A percentile compares a stretch with the other conserved stretches of the same genome.
phyloP scores from a whole-genome alignment of 2,888 invertebrate genomes.

The Dryadula phaetusa region DNA sequence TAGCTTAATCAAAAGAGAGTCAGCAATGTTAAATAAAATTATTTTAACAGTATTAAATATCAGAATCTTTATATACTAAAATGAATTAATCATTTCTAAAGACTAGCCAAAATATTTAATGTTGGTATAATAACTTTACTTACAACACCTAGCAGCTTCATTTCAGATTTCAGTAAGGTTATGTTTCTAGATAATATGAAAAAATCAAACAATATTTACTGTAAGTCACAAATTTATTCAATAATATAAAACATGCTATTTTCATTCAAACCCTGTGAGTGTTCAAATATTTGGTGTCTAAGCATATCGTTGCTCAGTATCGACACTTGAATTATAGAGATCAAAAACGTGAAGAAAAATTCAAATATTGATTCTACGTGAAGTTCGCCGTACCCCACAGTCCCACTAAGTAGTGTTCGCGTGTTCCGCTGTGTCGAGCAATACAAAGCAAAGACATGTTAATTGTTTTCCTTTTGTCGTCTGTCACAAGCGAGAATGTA shows the following conservation, averaged over 20 bases:
- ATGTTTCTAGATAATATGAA: no score
- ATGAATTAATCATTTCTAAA: no score
- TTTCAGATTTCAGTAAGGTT: no score
- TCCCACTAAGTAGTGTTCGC: slow-evolving; percentile 16
- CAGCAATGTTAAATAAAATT: no score
- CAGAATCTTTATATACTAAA: no score
- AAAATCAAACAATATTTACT: neutral
- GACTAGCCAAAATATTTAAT: no score
- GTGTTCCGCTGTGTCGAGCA: slow-evolving; percentile 31
- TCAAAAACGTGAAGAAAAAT: slow-evolving; percentile 31
- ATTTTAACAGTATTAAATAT: no score
- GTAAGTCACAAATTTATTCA: neutral
- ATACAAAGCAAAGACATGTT: slow-evolving; percentile 44
- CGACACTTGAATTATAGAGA: slow-evolving; percentile 26
- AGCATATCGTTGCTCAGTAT: slow-evolving; percentile 17
- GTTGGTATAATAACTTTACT: neutral
- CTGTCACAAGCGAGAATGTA: slow-evolving; percentile 9
- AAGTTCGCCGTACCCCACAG: slow-evolving; percentile 24
- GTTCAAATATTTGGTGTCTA: slow-evolving; percentile 2
- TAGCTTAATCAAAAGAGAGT: no score
- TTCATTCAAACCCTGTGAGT: neutral
- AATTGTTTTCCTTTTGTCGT: slow-evolving; percentile 44
- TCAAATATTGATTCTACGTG: slow-evolving; percentile 38
- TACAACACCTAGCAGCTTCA: neutral
- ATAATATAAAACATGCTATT: neutral